Evolutionary conservation across 2,113 vertebrate species (phyloP).

Genomic region (Coreoperca whiteheadi): DNA sequence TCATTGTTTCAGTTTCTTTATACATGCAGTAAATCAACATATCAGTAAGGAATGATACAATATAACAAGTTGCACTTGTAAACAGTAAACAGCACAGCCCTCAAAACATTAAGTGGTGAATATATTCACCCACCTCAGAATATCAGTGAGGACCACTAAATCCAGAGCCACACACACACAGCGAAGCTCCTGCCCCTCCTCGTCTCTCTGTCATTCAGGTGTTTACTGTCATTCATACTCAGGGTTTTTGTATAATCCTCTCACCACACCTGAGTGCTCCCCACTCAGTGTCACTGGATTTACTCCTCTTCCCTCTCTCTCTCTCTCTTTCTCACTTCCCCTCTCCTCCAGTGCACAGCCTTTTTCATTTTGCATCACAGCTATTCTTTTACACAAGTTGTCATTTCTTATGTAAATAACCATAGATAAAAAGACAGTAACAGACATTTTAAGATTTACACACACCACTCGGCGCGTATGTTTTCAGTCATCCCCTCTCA

Average conservation of each 20-base stretch:
- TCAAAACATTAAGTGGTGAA: constrained; percentile 54
- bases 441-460: constrained; percentile 80
- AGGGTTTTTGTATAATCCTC: constrained; percentile 84
- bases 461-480: constrained; percentile 63
- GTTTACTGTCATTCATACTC: constrained; percentile 85
- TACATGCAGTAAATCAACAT: constrained; percentile 24
- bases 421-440: constrained; percentile 78
- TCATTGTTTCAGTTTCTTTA: constrained; percentile 31
- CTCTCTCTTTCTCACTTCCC: constrained; percentile 30
- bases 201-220: constrained; percentile 82
- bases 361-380: constrained; percentile 76
- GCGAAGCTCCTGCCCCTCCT: constrained; percentile 47
- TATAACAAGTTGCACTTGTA: constrained; percentile 49
- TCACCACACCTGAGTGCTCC: constrained; percentile 84
- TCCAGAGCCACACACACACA: constrained; percentile 55
- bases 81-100: constrained; percentile 55
- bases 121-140: constrained; percentile 67
- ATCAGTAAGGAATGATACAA: constrained; percentile 34
- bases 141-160: constrained; percentile 68
- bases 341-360: constrained; percentile 59
- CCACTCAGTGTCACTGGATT: constrained; percentile 82
- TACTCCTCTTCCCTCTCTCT: constrained; percentile 44
- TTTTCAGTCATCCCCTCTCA: constrained; percentile 78
- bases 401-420: constrained; percentile 84
- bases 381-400: constrained; percentile 78